These are phyloP conservation scores for Passer domesticus DNA, from an alignment of 2,113 vertebrate species.

Conservation along the genomic window DNA sequence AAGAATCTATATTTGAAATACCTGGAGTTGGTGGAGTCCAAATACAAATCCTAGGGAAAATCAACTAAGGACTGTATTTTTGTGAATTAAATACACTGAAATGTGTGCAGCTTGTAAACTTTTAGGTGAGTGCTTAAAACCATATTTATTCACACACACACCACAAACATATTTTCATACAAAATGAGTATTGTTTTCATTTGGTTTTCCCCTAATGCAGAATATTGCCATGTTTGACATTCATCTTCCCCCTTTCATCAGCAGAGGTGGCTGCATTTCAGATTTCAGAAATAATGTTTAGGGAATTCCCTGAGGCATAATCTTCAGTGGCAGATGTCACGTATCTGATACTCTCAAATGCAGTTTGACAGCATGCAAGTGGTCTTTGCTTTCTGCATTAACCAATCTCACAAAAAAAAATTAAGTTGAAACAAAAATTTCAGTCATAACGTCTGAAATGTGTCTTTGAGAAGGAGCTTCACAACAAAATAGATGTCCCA, in stretches of 20 bases:
- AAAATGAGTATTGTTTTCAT: background rate
- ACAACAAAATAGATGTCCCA: background rate
- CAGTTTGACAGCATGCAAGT: background rate
- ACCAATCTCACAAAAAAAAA: background rate
- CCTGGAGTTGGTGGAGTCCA: conserved; percentile 37
- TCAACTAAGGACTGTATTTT: background rate
- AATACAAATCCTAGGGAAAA: background rate
- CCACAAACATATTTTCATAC: background rate
- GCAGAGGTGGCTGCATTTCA: background rate
- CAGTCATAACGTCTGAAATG: background rate
- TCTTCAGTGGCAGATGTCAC: background rate
- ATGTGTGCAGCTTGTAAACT: background rate
- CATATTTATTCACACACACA: background rate
- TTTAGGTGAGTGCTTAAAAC: background rate
- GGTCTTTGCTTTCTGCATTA: background rate
- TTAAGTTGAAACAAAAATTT: background rate
- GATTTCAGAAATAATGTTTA: background rate
- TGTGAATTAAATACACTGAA: conserved; percentile 2
- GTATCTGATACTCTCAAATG: background rate
- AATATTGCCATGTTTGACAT: background rate
- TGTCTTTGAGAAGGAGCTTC: background rate
- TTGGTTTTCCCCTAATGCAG: background rate
- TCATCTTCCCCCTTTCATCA: background rate
- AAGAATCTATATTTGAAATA: conserved; percentile 57
- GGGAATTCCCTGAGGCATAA: background rate